Evolutionary conservation across 1,140 invertebrate genomes (phyloP).

Genomic region (Eciton burchellii): DNA sequence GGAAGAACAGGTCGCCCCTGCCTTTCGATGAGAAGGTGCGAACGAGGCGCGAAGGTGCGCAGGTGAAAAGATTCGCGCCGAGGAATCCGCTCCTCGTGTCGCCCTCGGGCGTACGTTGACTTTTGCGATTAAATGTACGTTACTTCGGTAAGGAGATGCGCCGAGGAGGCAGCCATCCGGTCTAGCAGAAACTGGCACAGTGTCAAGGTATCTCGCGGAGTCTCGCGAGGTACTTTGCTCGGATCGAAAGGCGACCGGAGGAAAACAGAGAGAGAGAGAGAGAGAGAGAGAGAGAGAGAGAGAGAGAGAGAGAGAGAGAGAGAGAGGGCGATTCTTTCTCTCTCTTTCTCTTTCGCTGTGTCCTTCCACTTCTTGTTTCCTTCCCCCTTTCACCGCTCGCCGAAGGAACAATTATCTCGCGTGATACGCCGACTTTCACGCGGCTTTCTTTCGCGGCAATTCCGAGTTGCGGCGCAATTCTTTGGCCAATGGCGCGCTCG

Average conservation of each 20-base stretch:
- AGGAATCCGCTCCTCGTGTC: slow-evolving; percentile 13
- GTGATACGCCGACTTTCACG: slow-evolving; percentile 76
- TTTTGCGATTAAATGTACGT: slow-evolving; percentile 26
- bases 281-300: neutral
- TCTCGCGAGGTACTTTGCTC: slow-evolving; percentile 16
- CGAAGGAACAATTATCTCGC: slow-evolving; percentile 43
- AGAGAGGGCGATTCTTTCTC: no score
- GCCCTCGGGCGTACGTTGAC: neutral
- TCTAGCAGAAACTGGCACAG: slow-evolving; percentile 80
- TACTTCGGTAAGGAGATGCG: neutral
- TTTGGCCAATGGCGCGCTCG: slow-evolving; percentile 54
- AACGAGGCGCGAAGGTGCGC: neutral
- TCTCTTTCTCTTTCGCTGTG: slow-evolving; percentile 7
- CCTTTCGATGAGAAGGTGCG: neutral
- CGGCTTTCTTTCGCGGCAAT: slow-evolving; percentile 77
- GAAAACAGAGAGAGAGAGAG: neutral
- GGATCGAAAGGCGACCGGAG: neutral
- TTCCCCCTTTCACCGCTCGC: slow-evolving; percentile 54
- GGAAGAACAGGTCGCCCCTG: neutral
- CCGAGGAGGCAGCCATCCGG: slow-evolving; percentile 34
- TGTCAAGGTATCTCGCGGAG: slow-evolving; percentile 78
- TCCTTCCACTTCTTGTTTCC: slow-evolving; percentile 29
- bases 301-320: neutral
- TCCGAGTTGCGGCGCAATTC: slow-evolving; percentile 51
- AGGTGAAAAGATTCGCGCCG: neutral